Conservation (phyloP, 2,113 vertebrate species). For the Leptocoma aspasia region DNA sequence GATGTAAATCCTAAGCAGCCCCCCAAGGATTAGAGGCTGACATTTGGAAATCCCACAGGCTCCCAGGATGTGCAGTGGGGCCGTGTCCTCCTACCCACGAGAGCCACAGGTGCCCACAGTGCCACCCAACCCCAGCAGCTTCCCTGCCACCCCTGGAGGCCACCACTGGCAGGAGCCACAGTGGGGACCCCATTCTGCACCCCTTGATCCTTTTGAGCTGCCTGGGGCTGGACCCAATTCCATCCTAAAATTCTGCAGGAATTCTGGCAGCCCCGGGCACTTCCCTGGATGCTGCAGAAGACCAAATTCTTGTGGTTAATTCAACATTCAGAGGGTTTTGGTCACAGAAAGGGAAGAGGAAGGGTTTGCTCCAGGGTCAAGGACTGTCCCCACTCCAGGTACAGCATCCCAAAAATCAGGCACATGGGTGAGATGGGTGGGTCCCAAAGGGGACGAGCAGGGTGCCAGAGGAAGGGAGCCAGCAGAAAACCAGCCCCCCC, state of each 20-base stretch:
- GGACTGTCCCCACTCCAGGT: neutral
- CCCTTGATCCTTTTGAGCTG: neutral
- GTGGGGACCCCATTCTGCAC: neutral
- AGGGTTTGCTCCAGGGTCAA: neutral
- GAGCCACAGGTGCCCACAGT: neutral
- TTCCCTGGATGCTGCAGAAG: neutral
- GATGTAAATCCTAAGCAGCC: neutral
- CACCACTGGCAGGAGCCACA: neutral
- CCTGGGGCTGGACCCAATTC: neutral
- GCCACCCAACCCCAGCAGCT: neutral
- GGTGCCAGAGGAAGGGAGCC: neutral
- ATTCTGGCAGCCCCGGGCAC: neutral
- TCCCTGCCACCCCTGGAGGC: neutral
- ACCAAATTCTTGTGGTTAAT: neutral
- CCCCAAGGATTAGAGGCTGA: neutral
- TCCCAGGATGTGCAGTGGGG: fast-evolving
- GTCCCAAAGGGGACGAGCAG: neutral
- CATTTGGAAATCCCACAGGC: neutral
- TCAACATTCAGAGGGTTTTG: neutral
- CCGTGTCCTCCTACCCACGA: fast-evolving
- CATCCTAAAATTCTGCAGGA: neutral
- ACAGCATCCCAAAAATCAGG: neutral
- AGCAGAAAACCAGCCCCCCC: neutral
- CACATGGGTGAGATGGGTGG: fast-evolving
- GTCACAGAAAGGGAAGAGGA: neutral